Base-by-base conservation (phyloP, 2,113 vertebrate genomes). In the Nycticryphes semicollaris region DNA sequence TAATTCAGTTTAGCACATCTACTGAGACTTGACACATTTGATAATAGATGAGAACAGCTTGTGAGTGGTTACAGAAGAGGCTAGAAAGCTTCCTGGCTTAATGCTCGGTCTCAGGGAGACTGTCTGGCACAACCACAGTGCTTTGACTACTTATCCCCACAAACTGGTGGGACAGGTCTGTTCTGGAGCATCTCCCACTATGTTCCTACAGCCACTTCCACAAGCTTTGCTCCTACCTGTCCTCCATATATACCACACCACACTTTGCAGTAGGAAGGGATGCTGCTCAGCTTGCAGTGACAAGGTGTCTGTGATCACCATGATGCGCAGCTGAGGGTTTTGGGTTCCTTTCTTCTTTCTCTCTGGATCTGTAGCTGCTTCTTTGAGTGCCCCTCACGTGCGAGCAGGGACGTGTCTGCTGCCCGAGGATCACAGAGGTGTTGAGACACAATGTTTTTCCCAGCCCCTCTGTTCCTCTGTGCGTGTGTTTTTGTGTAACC, bases 201-300 rank as follows among this genome's bases (percentile, higher is more conserved):
- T 0, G 1, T 14, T 68, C 21, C 53, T 64, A 33, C 77, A 24
- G 30, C 7, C 1, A 1, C 10, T 57, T 33, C 78, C 41, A 9
- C 31, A 22, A 15, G 14, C 51, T 25, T 10, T 51, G 39, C 33
- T 94, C 50, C 64, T 45, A 3, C 45, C 41, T 69, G 10, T 31
- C 19, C 47, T 56, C 51, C 63, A 19, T 0, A 0, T 1, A 0
- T 0, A 6, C 0, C 5, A 2, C 28, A 24, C n/a, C 43, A 6
- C 0, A 2, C 9, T 28, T 33, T 22, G 39, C 84, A 50, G 67
- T 1, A 2, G 43, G 25, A 37, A 51, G 39, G 28, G 68, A 35
- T 43, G 57, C 11, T 77, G 12, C 77, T 22, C 4, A 2, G 14
- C 6, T 8, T 16, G 77, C 56, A 39, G 30, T 0, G 2, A 7